Evolutionary conservation across 2,113 vertebrate species (phyloP).

Genomic region (Spizaetus ornatus): DNA sequence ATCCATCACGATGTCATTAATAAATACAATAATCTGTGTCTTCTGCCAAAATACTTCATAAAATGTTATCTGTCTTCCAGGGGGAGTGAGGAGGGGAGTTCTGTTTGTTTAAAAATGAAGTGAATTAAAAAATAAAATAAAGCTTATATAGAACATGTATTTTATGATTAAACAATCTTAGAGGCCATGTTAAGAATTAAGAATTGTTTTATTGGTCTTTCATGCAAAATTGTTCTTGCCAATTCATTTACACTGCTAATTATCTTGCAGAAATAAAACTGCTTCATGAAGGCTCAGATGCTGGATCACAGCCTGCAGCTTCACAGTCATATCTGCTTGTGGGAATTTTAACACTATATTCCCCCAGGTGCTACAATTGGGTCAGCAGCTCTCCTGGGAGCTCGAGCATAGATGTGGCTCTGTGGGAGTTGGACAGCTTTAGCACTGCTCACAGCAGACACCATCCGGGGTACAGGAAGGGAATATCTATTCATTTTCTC

Average conservation of each 20-base stretch:
- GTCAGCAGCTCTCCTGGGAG: background rate
- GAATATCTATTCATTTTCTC: background rate
- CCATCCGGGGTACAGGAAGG: background rate
- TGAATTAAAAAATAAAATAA: background rate
- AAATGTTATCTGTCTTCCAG: background rate
- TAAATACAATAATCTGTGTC: constrained; percentile 4
- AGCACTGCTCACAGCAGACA: background rate
- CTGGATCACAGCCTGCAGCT: background rate
- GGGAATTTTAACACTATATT: background rate
- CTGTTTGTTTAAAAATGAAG: background rate
- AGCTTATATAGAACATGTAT: background rate
- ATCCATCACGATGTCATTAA: constrained; percentile 10
- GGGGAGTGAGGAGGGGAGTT: background rate
- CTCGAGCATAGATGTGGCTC: accelerated
- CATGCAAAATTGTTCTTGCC: background rate
- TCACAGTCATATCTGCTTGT: background rate
- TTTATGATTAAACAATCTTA: background rate
- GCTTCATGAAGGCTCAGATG: background rate
- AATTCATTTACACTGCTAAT: background rate
- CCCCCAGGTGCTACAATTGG: background rate
- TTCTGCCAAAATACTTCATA: constrained; percentile 44
- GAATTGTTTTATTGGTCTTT: background rate
- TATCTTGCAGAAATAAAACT: background rate
- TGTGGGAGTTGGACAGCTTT: background rate
- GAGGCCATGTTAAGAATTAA: background rate